Conservation (phyloP, 2,797 vertebrate species). For the Remorina albescens region DNA sequence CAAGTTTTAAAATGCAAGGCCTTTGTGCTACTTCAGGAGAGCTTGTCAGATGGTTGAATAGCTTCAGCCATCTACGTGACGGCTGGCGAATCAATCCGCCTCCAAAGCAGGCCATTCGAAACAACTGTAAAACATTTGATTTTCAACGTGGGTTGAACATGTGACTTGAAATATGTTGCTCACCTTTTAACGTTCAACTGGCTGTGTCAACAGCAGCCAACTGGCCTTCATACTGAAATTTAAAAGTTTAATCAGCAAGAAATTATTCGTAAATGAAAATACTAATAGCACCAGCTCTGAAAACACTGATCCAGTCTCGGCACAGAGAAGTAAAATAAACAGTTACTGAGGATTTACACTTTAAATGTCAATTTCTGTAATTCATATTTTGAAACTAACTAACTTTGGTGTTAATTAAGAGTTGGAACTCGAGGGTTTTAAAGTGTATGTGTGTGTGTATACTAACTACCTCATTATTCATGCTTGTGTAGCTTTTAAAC, state of each 20-base stretch:
- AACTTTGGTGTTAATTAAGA: conserved; percentile 37
- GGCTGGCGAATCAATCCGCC: not conserved
- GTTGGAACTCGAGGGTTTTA: conserved; percentile 27
- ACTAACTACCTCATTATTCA: conserved; percentile 45
- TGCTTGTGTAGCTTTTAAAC: conserved; percentile 44
- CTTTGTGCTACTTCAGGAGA: not conserved
- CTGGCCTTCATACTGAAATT: not conserved
- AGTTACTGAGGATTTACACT: conserved; percentile 2
- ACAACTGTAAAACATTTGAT: not conserved
- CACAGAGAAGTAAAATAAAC: not conserved
- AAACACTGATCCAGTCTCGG: conserved; percentile 7
- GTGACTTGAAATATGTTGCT: no score
- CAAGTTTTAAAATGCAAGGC: not conserved
- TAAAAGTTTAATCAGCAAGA: not conserved
- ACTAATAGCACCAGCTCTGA: not conserved
- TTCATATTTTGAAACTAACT: conserved; percentile 8
- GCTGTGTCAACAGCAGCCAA: not conserved
- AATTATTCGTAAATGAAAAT: no score
- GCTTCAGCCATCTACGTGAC: not conserved
- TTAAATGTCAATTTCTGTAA: conserved; percentile 1
- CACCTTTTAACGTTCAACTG: not conserved
- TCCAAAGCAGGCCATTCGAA: not conserved
- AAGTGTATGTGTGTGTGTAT: conserved; percentile 21
- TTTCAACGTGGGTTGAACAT: not conserved
- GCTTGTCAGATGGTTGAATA: not conserved